A percentile compares a stretch with the other conserved stretches of the same genome.
phyloP scores from a whole-genome alignment of 2,113 vertebrate genomes.

The Tetrax tetrax region DNA sequence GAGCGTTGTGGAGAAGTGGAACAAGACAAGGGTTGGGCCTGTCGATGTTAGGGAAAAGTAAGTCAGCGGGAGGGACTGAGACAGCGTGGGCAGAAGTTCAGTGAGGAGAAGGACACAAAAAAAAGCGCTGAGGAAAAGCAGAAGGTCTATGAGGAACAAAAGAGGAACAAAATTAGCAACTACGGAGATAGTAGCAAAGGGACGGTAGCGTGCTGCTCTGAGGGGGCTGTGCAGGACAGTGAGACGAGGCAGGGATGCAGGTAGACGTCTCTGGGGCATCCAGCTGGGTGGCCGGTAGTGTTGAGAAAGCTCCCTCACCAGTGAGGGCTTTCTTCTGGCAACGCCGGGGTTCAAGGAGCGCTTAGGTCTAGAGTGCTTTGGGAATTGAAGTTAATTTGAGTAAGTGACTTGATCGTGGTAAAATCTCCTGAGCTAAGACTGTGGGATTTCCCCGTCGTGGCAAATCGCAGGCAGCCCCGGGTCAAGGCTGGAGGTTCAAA shows the following conservation, averaged over 20 bases:
- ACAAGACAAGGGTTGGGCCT: background rate
- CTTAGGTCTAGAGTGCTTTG: background rate
- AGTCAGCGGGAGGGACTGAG: constrained; percentile 8
- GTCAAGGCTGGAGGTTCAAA: background rate
- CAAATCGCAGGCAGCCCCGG: background rate
- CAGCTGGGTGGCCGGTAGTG: fast-evolving
- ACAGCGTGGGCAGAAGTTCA: background rate
- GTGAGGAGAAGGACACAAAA: background rate
- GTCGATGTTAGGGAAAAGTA: background rate
- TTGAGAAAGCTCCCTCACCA: background rate
- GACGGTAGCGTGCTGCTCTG: fast-evolving
- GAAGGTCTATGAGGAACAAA: background rate
- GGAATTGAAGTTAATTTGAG: constrained; percentile 10
- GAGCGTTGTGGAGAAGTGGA: background rate
- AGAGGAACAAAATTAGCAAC: background rate
- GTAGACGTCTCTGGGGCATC: background rate
- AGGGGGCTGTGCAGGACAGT: background rate
- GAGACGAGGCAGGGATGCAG: background rate
- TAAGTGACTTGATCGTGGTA: background rate
- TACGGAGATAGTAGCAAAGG: background rate
- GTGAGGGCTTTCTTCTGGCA: background rate
- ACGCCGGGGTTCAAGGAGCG: background rate
- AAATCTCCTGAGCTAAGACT: background rate
- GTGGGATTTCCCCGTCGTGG: background rate
- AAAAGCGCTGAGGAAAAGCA: background rate